A percentile compares a stretch with the other conserved stretches of the same genome.
These are phyloP conservation scores for Lomographa bimaculata DNA, from an alignment of 2,888 invertebrate genomes.

Conservation along the genomic window DNA sequence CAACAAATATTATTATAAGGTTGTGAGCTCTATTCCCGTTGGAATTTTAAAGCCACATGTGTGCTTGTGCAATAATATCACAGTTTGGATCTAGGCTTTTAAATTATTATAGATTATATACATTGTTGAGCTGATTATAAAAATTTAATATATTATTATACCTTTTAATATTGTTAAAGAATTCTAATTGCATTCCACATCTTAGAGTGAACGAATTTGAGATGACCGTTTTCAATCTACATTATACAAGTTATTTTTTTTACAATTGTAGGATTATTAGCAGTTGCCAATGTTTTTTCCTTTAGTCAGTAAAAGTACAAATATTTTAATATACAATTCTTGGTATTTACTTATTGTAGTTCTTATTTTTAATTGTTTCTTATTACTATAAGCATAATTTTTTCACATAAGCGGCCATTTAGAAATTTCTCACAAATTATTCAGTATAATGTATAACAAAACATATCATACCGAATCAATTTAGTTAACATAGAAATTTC, in stretches of 20 bases:
- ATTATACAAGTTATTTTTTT: slow-evolving; percentile 82
- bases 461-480: slow-evolving; percentile 79
- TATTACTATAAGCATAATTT: slow-evolving; percentile 81
- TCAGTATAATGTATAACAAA: slow-evolving; percentile 70
- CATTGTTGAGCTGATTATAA: slow-evolving; percentile 86
- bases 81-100: slow-evolving; percentile 85
- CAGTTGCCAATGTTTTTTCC: slow-evolving; percentile 85
- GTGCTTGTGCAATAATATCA: slow-evolving; percentile 85
- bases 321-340: slow-evolving; percentile 87
- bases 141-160: slow-evolving; percentile 85
- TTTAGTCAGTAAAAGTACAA: slow-evolving; percentile 94
- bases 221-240: slow-evolving; percentile 82
- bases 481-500: slow-evolving; percentile 60
- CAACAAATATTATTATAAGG: slow-evolving; percentile 76
- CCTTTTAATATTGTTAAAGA: slow-evolving; percentile 85
- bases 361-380: slow-evolving; percentile 79
- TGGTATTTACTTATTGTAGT: slow-evolving; percentile 84
- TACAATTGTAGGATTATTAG: slow-evolving; percentile 82
- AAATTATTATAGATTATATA: slow-evolving; percentile 86
- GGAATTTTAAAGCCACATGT: slow-evolving; percentile 81
- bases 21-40: slow-evolving; percentile 83
- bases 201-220: slow-evolving; percentile 83
- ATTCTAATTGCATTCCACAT: slow-evolving; percentile 85
- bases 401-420: slow-evolving; percentile 74
- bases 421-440: slow-evolving; percentile 72